These are phyloP conservation scores for Brenthis daphne DNA, from an alignment of 2,888 invertebrate species.

Conservation along the genomic window DNA sequence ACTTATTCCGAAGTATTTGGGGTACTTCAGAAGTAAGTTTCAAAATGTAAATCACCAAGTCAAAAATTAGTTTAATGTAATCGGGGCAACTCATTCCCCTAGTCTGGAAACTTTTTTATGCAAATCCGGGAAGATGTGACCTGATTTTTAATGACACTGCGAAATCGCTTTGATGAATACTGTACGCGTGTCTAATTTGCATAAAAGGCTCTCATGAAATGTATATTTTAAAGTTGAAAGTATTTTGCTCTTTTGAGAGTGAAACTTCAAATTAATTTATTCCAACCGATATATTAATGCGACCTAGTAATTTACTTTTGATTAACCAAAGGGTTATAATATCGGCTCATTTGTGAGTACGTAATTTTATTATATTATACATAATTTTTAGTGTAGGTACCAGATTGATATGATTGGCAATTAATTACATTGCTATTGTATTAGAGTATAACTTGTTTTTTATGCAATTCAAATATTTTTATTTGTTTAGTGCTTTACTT, in stretches of 20 bases:
- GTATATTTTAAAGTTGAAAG: conserved; percentile 31
- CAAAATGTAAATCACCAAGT: conserved; percentile 39
- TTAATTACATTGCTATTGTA: too few species aligned
- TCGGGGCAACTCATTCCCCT: conserved; percentile 48
- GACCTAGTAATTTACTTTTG: conserved; percentile 2
- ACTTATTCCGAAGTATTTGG: neutral
- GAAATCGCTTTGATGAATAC: conserved; percentile 74
- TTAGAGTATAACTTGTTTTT: too few species aligned
- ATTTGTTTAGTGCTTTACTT: too few species aligned
- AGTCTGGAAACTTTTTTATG: conserved; percentile 72
- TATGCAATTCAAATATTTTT: too few species aligned
- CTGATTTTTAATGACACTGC: conserved; percentile 74
- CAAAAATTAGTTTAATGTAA: conserved; percentile 67
- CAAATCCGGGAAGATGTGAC: conserved; percentile 77
- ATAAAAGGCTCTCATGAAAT: conserved; percentile 34
- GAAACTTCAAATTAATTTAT: conserved; percentile 5
- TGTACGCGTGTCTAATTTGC: conserved; percentile 37
- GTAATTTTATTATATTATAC: too few species aligned
- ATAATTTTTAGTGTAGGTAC: too few species aligned
- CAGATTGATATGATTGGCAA: too few species aligned
- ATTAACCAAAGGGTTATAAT: neutral
- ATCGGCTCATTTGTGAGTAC: neutral
- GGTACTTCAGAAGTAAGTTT: conserved; percentile 6
- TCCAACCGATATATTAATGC: neutral
- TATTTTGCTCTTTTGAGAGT: conserved; percentile 22